A percentile compares a stretch with the other conserved stretches of the same genome.
phyloP scores from a whole-genome alignment of 2,888 invertebrate species.

The Drosophila picticornis region DNA sequence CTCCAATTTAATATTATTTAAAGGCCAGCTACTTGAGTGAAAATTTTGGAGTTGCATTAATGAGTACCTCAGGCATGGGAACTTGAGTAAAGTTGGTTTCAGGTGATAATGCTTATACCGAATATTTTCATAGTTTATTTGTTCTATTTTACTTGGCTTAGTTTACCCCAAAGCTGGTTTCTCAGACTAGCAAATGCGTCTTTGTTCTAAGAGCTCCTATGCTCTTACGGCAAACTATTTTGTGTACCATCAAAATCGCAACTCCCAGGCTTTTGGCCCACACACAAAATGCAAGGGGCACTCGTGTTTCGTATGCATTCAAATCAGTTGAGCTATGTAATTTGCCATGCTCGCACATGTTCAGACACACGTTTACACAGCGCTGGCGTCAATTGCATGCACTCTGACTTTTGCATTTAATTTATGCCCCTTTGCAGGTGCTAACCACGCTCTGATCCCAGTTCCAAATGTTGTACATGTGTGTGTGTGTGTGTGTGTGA shows the following conservation, averaged over 20 bases:
- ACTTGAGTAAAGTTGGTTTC: not conserved
- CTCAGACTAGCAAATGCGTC: not conserved
- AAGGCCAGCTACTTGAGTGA: constrained; percentile 1
- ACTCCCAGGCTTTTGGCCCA: constrained; percentile 1
- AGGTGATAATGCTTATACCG: not conserved
- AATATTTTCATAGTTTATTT: not conserved
- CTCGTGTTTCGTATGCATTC: constrained; percentile 2
- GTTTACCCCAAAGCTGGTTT: not conserved
- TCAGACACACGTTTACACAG: not conserved
- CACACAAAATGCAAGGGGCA: not conserved
- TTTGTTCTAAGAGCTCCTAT: not conserved
- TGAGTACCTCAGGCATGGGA: not conserved
- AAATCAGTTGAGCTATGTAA: constrained; percentile 16
- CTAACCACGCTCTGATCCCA: constrained; percentile 4
- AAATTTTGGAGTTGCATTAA: not conserved
- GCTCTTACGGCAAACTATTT: not conserved
- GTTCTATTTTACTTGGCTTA: not conserved
- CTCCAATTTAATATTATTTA: constrained; percentile 1
- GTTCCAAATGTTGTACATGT: not conserved
- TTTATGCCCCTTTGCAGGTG: constrained; percentile 21
- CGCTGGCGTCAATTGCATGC: constrained; percentile 30
- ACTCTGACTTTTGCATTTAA: constrained; percentile 43
- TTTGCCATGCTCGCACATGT: constrained; percentile 21
- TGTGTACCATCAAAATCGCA: not conserved
- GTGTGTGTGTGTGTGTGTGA: not conserved